Base-by-base conservation (phyloP, 2,888 invertebrate species). In the Cephonodes hylas region DNA sequence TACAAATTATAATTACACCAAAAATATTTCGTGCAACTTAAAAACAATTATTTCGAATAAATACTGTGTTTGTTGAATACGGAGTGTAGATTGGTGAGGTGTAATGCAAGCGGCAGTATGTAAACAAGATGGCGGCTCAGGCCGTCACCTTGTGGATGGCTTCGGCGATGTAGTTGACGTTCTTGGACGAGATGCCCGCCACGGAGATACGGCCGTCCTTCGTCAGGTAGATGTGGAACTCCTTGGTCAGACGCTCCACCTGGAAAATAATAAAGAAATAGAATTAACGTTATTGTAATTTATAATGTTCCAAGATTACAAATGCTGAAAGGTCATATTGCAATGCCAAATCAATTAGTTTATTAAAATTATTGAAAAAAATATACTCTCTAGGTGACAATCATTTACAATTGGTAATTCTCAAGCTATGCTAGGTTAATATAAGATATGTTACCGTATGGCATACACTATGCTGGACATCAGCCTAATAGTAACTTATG, bases 131-230 rank as follows among this genome's bases (percentile, higher is more conserved):
- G 68, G 71, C 67, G 58, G 65, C 73, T 93, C 94, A 96, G 74
- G 97, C 96, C 13, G 98, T 96, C 68, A 99, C 98, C 88, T 96
- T 94, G 86, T 99, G 98, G 73, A 99, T 98, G 64, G 97, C 98
- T 68, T 97, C 94, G 1, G 99, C 99, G 66, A 99, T 92, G 85
- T 99, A 99, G 68, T 95, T 96, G 0, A 99, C 99, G 91, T 99
- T 99, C 83, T 96, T 96, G 2, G 98, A 96, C 0, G 98, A 96
- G 5, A 99, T 96, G 60, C 99, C 99, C 62, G 99, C 99, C 93
- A 99, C 97, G 3, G 99, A 99, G 86, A 99, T 99, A 74, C 99
- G 96, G 0, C 99, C 99, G 88, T 99, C 99, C 87, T 98, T 98
- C 0, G 99, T 99, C 70, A 99, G 91, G 86, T 98, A 99, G 71